phyloP scores from a whole-genome alignment of 1,140 invertebrate genomes.

The Temnothorax longispinosus region DNA sequence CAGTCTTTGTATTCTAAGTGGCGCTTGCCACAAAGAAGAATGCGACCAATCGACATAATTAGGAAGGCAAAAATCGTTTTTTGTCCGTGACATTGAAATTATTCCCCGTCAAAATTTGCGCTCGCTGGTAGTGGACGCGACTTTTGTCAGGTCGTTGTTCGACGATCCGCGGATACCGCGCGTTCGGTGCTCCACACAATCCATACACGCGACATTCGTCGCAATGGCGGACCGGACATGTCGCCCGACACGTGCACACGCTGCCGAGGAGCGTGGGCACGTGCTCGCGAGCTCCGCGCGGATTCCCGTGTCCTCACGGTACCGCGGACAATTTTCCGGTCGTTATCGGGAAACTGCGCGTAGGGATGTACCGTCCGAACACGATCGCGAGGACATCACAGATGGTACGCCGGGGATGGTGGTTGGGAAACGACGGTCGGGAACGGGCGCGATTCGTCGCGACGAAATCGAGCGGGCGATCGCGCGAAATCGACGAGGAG shows the following conservation, averaged over 20 bases:
- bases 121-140: too few relatives aligned
- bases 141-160: not conserved
- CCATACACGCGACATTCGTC: not conserved
- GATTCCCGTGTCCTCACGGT: not conserved
- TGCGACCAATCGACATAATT: not conserved
- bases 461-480: not conserved
- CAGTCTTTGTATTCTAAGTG: too few relatives aligned
- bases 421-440: conserved; percentile 57
- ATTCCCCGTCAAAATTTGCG: not conserved
- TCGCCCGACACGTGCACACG: not conserved
- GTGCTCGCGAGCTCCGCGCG: not conserved
- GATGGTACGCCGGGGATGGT: not conserved
- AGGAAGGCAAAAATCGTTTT: not conserved
- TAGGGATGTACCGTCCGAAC: not conserved
- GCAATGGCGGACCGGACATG: conserved; percentile 33
- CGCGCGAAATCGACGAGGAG: not conserved
- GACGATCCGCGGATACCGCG: not conserved
- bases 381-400: not conserved
- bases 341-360: too few relatives aligned
- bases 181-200: not conserved
- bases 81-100: not conserved
- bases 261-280: not conserved
- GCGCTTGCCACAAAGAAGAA: not conserved
- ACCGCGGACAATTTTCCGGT: not conserved
- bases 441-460: not conserved